phyloP scores from a whole-genome alignment of 2,888 invertebrate genomes.

The Portevinia maculata region DNA sequence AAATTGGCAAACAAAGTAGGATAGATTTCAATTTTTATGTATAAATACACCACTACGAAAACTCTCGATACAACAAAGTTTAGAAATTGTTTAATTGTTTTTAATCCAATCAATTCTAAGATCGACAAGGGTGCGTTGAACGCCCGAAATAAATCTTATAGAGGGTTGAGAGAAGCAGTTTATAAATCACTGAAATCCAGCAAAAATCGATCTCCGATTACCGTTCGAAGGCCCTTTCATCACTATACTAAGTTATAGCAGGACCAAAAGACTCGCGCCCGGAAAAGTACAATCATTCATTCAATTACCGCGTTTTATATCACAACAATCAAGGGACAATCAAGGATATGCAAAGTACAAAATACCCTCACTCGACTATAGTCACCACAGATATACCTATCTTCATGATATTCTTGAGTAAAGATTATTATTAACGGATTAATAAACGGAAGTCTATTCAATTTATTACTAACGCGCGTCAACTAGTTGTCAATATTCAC shows the following conservation, averaged over 20 bases:
- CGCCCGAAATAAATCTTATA: neutral
- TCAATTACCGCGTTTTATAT: constrained; percentile 26
- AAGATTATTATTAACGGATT: neutral
- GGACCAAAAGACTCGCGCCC: too few species aligned
- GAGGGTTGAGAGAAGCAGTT: constrained; percentile 12
- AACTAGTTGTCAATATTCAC: constrained; percentile 19
- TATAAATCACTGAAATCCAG: constrained; percentile 18
- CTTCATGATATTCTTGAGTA: neutral
- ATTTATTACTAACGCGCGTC: constrained; percentile 14
- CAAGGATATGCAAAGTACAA: constrained; percentile 21
- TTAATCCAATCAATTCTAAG: constrained; percentile 39
- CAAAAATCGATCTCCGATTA: constrained; percentile 27
- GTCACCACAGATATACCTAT: neutral
- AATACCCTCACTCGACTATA: neutral
- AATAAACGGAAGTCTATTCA: neutral
- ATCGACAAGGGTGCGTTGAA: constrained; percentile 5
- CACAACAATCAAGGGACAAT: constrained; percentile 26
- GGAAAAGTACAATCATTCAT: neutral
- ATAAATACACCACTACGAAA: neutral
- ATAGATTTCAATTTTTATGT: neutral
- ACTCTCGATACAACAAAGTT: constrained; percentile 18
- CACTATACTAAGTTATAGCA: neutral
- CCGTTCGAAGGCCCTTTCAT: constrained; percentile 2
- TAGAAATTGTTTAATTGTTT: constrained; percentile 19
- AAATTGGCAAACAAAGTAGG: too few species aligned